A percentile compares a stretch with the other conserved stretches of the same genome.
Evolutionary conservation across 2,888 invertebrate species (phyloP).

Genomic region (Drosophila flavopinicola): DNA sequence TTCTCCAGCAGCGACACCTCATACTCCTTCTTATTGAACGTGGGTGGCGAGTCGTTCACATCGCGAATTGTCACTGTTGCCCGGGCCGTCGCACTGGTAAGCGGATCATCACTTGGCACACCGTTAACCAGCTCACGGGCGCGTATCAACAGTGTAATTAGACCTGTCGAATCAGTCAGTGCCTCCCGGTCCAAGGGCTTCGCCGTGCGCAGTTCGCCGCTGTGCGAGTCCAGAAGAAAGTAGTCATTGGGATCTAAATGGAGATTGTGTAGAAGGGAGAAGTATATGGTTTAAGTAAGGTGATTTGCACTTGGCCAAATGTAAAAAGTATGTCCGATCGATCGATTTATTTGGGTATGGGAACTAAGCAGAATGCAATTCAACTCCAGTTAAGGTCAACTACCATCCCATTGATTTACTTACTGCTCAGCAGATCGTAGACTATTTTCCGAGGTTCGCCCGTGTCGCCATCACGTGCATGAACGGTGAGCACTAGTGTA

Average conservation of each 20-base stretch:
- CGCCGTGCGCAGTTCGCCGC: slow-evolving; percentile 93
- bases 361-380: too few relatives aligned
- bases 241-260: slow-evolving; percentile 92
- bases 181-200: slow-evolving; percentile 94
- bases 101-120: slow-evolving; percentile 87
- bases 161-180: slow-evolving; percentile 90
- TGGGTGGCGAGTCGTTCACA: slow-evolving; percentile 94
- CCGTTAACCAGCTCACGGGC: slow-evolving; percentile 92
- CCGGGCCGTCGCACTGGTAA: slow-evolving; percentile 89
- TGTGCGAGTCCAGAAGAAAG: slow-evolving; percentile 91
- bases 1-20: slow-evolving; percentile 92
- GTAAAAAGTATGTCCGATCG: too few relatives aligned
- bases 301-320: too few relatives aligned
- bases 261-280: too few relatives aligned
- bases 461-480: slow-evolving; percentile 93
- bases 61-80: slow-evolving; percentile 94
- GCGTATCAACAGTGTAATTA: slow-evolving; percentile 90
- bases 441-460: slow-evolving; percentile 92
- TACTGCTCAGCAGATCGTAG: slow-evolving; percentile 92
- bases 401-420: slow-evolving; percentile 76
- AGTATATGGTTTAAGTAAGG: too few relatives aligned
- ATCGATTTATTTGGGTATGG: too few relatives aligned
- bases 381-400: too few relatives aligned
- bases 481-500: slow-evolving; percentile 90
- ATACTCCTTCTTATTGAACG: slow-evolving; percentile 93